Percentiles rank a stretch among this genome's conserved stretches.
Conservation (phyloP, 2,797 vertebrate genomes). For the Diceros bicornis region DNA sequence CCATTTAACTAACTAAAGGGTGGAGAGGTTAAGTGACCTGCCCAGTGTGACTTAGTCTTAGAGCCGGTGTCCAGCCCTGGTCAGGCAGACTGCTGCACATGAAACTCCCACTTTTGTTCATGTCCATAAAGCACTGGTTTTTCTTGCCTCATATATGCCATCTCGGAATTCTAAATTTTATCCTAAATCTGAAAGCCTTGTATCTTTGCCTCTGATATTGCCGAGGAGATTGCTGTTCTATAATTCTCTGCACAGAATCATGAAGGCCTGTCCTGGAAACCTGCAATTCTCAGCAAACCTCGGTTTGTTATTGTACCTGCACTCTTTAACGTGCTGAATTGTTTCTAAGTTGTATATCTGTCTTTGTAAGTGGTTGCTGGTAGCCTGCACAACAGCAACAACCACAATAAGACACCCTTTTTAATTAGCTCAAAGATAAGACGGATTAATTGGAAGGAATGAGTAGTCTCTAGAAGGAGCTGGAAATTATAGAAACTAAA, state of each 20-base stretch:
- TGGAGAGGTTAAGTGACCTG: background rate
- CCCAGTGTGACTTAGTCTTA: background rate
- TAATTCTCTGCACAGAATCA: background rate
- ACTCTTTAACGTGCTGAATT: background rate
- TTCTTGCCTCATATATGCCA: background rate
- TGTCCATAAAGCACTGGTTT: background rate
- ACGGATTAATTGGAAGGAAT: background rate
- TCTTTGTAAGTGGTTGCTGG: background rate
- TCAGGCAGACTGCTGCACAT: background rate
- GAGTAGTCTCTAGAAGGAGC: background rate
- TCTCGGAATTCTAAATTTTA: conserved; percentile 16
- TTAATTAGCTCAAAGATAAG: background rate
- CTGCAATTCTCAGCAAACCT: background rate
- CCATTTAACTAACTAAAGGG: background rate
- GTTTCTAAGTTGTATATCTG: background rate
- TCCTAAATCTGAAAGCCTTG: background rate
- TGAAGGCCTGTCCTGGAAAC: background rate
- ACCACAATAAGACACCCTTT: background rate
- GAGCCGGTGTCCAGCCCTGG: background rate
- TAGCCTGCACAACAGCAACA: background rate
- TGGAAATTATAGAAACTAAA: background rate
- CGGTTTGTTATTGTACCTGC: background rate
- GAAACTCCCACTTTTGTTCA: background rate
- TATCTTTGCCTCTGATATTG: background rate
- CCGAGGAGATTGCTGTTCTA: background rate